Conservation (phyloP, 1,140 invertebrate species). For the Pinna nobilis region DNA sequence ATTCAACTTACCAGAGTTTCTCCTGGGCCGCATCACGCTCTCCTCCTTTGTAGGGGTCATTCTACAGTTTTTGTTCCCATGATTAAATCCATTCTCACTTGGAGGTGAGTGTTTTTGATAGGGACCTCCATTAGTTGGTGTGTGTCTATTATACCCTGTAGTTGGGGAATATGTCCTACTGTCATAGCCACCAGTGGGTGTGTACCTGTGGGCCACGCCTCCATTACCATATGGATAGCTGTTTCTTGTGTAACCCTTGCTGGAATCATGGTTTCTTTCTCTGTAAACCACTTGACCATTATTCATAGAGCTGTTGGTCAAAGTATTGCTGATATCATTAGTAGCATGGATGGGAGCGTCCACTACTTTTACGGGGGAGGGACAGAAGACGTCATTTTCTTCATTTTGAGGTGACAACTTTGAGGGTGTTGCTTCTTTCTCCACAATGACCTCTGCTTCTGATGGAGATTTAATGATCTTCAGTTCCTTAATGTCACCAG, state of each 20-base stretch:
- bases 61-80: constrained; percentile 7
- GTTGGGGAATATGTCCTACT: constrained; percentile 19
- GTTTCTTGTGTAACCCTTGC: background rate
- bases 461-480: constrained; percentile 79
- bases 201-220: background rate
- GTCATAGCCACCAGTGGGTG: background rate
- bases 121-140: constrained; percentile 1
- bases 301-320: background rate
- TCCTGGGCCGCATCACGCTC: constrained; percentile 33
- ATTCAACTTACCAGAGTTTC: constrained; percentile 55
- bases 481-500: constrained; percentile 79
- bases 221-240: background rate
- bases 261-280: background rate
- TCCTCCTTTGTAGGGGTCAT: constrained; percentile 54
- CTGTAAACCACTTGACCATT: background rate
- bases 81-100: constrained; percentile 26
- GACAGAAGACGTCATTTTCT: constrained; percentile 45
- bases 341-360: constrained; percentile 29
- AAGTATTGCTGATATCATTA: background rate
- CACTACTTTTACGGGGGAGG: constrained; percentile 60
- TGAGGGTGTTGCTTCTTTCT: constrained; percentile 56
- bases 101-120: constrained; percentile 19
- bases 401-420: constrained; percentile 57
- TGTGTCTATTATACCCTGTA: constrained; percentile 16
- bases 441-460: constrained; percentile 74